Evolutionary conservation across 2,888 invertebrate genomes (phyloP).

Genomic region (Heliconius cydno): DNA sequence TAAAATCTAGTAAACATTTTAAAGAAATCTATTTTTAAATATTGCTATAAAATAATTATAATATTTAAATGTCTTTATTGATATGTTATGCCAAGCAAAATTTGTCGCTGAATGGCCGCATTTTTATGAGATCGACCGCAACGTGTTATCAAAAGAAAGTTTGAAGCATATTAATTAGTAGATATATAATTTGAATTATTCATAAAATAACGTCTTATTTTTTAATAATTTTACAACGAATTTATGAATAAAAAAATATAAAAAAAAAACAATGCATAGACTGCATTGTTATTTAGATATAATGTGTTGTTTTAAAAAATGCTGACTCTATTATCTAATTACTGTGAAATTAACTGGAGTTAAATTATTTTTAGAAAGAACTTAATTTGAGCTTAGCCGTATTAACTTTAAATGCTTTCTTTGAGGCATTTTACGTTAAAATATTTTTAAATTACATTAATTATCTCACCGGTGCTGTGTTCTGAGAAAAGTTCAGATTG

Average conservation of each 20-base stretch:
- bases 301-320: background rate
- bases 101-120: background rate
- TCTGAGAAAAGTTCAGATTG: constrained; percentile 17
- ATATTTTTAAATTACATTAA: constrained; percentile 15
- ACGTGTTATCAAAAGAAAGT: constrained; percentile 2
- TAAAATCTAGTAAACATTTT: background rate
- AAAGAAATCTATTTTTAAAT: background rate
- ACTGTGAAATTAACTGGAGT: background rate
- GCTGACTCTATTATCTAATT: background rate
- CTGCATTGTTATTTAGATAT: background rate
- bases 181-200: background rate
- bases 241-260: background rate
- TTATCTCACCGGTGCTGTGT: constrained; percentile 5
- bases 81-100: background rate
- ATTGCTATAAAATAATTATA: background rate
- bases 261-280: background rate
- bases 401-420: background rate
- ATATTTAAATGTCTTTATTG: background rate
- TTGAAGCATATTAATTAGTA: background rate
- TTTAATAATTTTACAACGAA: background rate
- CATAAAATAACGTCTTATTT: no score
- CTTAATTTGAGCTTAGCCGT: background rate
- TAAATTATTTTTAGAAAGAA: background rate
- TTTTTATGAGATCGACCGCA: background rate
- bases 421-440: background rate